Evolutionary conservation across 2,888 invertebrate species (phyloP), one percentile per base, ranked within the genome.

Genomic region (Pinctada fucata): DNA sequence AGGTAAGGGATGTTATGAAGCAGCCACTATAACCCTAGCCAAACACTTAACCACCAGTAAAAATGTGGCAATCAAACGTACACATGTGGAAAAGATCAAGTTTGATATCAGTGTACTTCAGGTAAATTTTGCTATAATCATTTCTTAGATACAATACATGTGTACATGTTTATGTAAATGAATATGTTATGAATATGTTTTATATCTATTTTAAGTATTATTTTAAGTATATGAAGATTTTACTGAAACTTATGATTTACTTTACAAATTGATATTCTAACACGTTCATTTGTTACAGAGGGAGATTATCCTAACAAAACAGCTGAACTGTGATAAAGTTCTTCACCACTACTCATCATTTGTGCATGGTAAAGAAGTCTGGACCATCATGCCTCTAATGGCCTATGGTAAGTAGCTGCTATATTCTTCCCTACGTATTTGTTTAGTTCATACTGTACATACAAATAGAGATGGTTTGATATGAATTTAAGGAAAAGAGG

Each of bases 371-470:
- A 94, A 94, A 77, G 95, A 96, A 91, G 93, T 97, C 52, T 96
- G 95, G 92, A 94, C 96, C 4, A 95, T 97, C 16, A 95, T 96
- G 84, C 97, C 97, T 0, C 93, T 97, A 8, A 96, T 97, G 96
- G 95, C 95, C 49, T 96, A 95, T 90, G 93, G 90, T 90, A 80
- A 85, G 81, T 72, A 47, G 1, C 48, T 3, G 3, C 2, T 50
- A 10, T 63, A 48, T 66, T 10, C 8, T 5, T 51, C n/a, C n/a
- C n/a, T n/a, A 13, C 31, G n/a, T 5, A 45, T 3, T 45, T 68
- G 48, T 68, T 68, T 68, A 65, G 5, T 31, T n/a, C 31, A 1
- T 1, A n/a, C 16, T 13, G 16, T 3, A 66, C 16, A 31, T 66
- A 45, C 16, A 45, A 10, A 16, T 31, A 65, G 3, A 65, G 65